Base-by-base conservation (phyloP, 2,888 invertebrate species). In the Camponotus fellah region DNA sequence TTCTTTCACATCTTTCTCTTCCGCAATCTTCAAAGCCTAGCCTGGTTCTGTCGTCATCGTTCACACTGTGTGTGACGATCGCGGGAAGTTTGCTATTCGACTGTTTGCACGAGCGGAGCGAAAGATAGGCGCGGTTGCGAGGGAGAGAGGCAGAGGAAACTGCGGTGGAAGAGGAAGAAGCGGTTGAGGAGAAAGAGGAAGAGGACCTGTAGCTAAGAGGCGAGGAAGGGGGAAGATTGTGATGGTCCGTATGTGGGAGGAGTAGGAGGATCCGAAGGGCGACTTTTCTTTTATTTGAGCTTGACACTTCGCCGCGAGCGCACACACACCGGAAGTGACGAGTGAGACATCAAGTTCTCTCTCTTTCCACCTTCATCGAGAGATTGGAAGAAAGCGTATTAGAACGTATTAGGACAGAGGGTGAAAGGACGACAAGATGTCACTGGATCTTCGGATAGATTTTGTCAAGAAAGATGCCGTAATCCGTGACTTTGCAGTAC, bases 221-320 rank as follows among this genome's bases (percentile, higher is more conserved):
- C 84, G 85, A 86, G 86, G 89, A 86, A 89, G 91, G 83, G 87
- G 89, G 88, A 87, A 56, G 84, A 85, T 66, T 58, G n/a, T 49
- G 62, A 69, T 75, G 65, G 82, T 85, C 77, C 84, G 89, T 77
- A 89, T 83, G 88, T 86, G 87, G 88, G 83, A 89, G 90, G 89
- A 88, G 87, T 86, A 88, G 88, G 90, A 87, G 85, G 82, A 88
- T 89, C 91, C 91, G 83, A 87, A 91, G 92, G 92, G 90, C 91
- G 90, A 91, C 91, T 94, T 93, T 93, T 94, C 92, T 94, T 93
- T 94, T 94, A 93, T 93, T 94, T 92, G 90, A 92, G 92, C 89
- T 92, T 92, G 93, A 93, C 92, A 92, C 92, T 92, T 92, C 89
- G 93, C 88, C 91, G 93, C 83, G 93, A 91, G 91, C 91, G 91